These are phyloP conservation scores for Eudemis profundana DNA, from an alignment of 2,888 invertebrate genomes.

Conservation along the genomic window DNA sequence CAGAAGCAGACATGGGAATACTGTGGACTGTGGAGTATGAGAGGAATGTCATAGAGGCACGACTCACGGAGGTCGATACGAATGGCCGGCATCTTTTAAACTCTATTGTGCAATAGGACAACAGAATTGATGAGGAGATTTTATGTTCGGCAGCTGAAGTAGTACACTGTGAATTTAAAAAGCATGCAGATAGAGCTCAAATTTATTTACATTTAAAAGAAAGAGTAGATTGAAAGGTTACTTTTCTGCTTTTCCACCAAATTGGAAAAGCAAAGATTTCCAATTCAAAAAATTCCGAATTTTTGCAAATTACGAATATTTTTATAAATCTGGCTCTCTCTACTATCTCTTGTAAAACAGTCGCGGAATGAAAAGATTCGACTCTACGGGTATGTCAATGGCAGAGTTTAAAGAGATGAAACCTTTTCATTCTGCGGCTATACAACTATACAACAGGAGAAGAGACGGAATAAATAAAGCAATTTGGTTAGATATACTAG, in stretches of 20 bases:
- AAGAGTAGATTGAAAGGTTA: slow-evolving; percentile 6
- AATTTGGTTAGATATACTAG: no score
- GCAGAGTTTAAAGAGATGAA: no score
- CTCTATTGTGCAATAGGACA: slow-evolving; percentile 63
- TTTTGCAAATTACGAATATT: no score
- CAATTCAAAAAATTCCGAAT: no score
- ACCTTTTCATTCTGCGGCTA: no score
- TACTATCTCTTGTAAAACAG: no score
- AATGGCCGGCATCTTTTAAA: slow-evolving; percentile 61
- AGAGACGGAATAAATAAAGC: no score
- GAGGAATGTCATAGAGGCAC: slow-evolving; percentile 55
- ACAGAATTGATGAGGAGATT: slow-evolving; percentile 52
- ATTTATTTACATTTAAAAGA: not conserved
- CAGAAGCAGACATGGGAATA: slow-evolving; percentile 32
- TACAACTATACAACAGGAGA: no score
- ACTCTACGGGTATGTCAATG: no score
- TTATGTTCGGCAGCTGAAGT: not conserved
- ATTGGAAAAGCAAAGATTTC: no score
- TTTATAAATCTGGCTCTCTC: no score
- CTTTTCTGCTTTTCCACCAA: slow-evolving; percentile 3
- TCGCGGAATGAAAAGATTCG: no score
- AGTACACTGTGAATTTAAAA: slow-evolving; percentile 5
- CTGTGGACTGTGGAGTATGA: slow-evolving; percentile 51
- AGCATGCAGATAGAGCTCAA: not conserved
- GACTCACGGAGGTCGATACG: slow-evolving; percentile 57